Percentiles rank a stretch among this genome's conserved stretches.
Conservation (phyloP, 1,140 invertebrate species). For the Akabosia matsudoensis region DNA sequence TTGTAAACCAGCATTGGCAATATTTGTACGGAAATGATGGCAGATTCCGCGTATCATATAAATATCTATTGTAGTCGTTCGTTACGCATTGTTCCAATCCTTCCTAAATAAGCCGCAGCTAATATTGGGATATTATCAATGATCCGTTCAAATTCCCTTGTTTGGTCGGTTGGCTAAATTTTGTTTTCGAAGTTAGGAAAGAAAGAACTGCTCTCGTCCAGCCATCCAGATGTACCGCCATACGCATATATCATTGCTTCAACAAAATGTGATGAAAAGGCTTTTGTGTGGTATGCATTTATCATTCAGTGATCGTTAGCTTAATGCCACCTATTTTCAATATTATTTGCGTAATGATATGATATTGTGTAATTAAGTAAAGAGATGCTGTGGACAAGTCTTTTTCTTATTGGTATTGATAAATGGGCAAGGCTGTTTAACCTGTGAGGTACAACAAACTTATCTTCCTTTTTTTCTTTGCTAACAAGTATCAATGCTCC, state of each 20-base stretch:
- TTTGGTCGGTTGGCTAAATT: not conserved
- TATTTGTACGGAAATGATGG: not conserved
- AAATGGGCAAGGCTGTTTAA: too few relatives aligned
- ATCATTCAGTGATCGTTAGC: not conserved
- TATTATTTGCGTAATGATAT: not conserved
- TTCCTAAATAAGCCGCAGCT: not conserved
- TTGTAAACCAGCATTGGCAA: not conserved
- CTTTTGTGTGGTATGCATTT: not conserved
- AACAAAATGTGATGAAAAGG: not conserved
- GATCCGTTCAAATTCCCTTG: not conserved
- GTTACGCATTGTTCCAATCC: too few relatives aligned
- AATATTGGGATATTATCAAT: not conserved
- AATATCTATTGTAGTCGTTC: not conserved
- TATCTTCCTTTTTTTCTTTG: not conserved
- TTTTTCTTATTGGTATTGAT: not conserved
- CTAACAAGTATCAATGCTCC: not conserved
- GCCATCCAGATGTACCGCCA: too few relatives aligned
- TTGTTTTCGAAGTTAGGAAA: too few relatives aligned
- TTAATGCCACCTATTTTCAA: not conserved
- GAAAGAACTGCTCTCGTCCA: too few relatives aligned
- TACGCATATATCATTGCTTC: too few relatives aligned
- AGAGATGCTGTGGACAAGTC: not conserved
- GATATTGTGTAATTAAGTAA: not conserved
- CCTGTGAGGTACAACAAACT: too few relatives aligned
- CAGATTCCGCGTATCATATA: not conserved